A percentile compares a stretch with the other conserved stretches of the same genome.
Conservation (phyloP, 2,797 vertebrate species). For the Macropodus opercularis region DNA sequence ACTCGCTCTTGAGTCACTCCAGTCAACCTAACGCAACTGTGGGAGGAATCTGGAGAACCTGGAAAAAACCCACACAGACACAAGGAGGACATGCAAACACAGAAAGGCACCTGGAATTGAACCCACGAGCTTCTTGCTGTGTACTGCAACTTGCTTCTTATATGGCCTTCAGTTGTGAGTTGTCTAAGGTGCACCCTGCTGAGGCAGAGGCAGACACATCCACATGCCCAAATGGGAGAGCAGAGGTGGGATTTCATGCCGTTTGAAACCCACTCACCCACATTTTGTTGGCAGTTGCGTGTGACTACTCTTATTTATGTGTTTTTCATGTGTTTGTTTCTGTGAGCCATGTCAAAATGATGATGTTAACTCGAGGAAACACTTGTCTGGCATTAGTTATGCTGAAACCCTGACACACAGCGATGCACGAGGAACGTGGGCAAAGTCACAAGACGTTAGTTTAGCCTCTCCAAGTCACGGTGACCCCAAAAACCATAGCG, state of each 20-base stretch:
- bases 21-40: too few relatives aligned
- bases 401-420: slow-evolving; percentile 29
- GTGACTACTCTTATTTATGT: neutral
- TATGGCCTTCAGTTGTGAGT: too few relatives aligned
- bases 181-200: too few relatives aligned
- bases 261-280: neutral
- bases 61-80: too few relatives aligned
- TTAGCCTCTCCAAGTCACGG: slow-evolving; percentile 51
- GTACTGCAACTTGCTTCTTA: too few relatives aligned
- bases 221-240: neutral
- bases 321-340: slow-evolving; percentile 9
- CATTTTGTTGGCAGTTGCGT: neutral
- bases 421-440: slow-evolving; percentile 22
- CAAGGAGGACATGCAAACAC: too few relatives aligned
- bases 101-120: too few relatives aligned
- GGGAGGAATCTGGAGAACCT: too few relatives aligned
- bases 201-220: too few relatives aligned
- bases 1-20: too few relatives aligned
- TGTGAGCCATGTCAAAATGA: slow-evolving; percentile 1
- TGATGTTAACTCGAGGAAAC: slow-evolving; percentile 36
- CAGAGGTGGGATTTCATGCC: neutral
- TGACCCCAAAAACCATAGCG: slow-evolving; percentile 60
- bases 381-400: slow-evolving; percentile 25
- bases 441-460: slow-evolving; percentile 30
- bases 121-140: too few relatives aligned